These are phyloP conservation scores for Sciaenops ocellatus DNA, from an alignment of 2,797 vertebrate genomes.

Conservation along the genomic window DNA sequence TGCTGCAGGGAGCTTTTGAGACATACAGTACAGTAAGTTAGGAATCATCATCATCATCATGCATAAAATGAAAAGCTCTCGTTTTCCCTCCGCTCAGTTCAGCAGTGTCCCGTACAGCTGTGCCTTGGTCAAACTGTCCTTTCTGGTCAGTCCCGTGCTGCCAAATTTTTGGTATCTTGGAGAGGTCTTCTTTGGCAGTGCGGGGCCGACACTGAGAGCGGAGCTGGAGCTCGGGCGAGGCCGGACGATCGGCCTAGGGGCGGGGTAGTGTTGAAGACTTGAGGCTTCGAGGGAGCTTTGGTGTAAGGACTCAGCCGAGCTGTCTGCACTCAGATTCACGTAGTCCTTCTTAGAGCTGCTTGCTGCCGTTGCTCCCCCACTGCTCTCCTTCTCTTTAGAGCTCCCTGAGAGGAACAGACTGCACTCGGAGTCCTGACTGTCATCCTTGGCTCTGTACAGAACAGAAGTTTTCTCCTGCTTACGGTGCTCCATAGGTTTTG, in stretches of 20 bases:
- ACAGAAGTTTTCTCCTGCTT: slow-evolving; percentile 86
- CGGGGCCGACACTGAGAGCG: slow-evolving; percentile 79
- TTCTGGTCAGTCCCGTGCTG: slow-evolving; percentile 92
- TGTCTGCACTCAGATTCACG: slow-evolving; percentile 87
- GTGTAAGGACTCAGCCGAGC: slow-evolving; percentile 91
- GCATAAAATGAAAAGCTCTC: slow-evolving; percentile 71
- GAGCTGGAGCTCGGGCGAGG: slow-evolving; percentile 84
- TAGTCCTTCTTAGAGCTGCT: slow-evolving; percentile 86
- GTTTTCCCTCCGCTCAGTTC: slow-evolving; percentile 83
- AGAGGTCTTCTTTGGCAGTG: slow-evolving; percentile 88
- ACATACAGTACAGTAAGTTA: slow-evolving; percentile 71
- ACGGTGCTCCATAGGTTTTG: slow-evolving; percentile 82
- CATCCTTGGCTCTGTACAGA: slow-evolving; percentile 85
- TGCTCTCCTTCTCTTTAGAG: slow-evolving; percentile 86
- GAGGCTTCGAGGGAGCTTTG: slow-evolving; percentile 91
- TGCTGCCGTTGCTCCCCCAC: slow-evolving; percentile 54
- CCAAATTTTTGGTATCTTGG: slow-evolving; percentile 93
- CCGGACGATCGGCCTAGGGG: slow-evolving; percentile 82
- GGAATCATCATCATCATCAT: slow-evolving; percentile 72
- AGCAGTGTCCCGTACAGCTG: slow-evolving; percentile 97
- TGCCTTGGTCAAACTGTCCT: slow-evolving; percentile 98
- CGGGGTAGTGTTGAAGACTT: slow-evolving; percentile 90
- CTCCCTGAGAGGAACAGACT: slow-evolving; percentile 89
- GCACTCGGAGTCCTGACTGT: slow-evolving; percentile 88
- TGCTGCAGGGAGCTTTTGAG: slow-evolving; percentile 62